Base-by-base conservation (phyloP, 2,888 invertebrate species). In the Drosophila meridionalis region DNA sequence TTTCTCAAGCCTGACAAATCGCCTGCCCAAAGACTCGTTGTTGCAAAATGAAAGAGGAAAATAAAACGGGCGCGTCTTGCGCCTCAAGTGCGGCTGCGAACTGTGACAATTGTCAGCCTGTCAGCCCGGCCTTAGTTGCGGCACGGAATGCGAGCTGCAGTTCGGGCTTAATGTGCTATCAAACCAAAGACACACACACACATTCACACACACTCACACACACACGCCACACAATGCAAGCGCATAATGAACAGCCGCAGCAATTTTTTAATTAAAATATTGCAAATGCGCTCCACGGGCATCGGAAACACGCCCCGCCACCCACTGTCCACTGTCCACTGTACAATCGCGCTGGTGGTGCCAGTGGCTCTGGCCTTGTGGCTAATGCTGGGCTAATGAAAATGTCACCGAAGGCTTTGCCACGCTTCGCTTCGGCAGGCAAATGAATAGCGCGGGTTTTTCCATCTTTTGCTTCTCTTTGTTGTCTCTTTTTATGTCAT, bases 211-310 rank as follows among this genome's bases (percentile, higher is more conserved):
- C 20, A 20, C 20, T 20, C 20, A 20, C 20, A 20, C 20, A 20
- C 20, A 20, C 20, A 20, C 20, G 20, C 20, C 20, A 20, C 67
- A 85, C 59, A 86, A 76, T 83, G 76, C 73, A 52, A 47, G 38
- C 77, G 71, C 74, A 77, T 80, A 80, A 80, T 80, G 73, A 83
- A 70, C 67, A 76, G 52, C 66, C 50, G 79, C 73, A 78, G 73
- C 75, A 71, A 83, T 79, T 87, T 81, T 86, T 87, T 83, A 87
- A 86, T 87, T 86, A 87, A 86, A 86, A 86, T 85, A 86, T 86
- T 77, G 82, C 78, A 65, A 75, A 32, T 66, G 72, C 36, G 66
- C 78, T 70, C 38, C 40, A 38, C 14, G 36, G 53, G 42, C 53
- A 68, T 42, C 42, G 72, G 50, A 59, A 48, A 32, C 38, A 70